phyloP scores from a whole-genome alignment of 2,113 vertebrate genomes.

The Cinclus mexicanus region DNA sequence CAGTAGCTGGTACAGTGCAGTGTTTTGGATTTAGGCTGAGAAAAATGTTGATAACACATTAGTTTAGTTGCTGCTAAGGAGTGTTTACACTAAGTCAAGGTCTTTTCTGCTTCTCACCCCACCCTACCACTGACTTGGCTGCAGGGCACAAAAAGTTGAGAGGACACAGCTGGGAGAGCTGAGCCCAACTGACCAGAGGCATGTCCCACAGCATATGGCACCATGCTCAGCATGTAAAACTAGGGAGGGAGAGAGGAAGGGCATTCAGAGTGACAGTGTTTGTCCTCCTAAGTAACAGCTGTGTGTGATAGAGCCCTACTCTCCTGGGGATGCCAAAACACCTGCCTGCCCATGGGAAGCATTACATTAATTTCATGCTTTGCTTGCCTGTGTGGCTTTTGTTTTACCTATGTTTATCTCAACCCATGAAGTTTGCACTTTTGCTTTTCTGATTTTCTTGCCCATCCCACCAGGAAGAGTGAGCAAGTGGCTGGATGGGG shows the following conservation, averaged over 20 bases:
- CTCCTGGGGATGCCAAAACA: background rate
- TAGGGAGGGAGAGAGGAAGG: background rate
- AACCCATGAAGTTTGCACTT: background rate
- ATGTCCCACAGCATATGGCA: background rate
- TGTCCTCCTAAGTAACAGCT: background rate
- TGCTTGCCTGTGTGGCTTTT: background rate
- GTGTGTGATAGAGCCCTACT: background rate
- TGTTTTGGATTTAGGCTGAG: background rate
- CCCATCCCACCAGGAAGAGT: rapidly evolving
- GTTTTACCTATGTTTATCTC: background rate
- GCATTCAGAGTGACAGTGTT: background rate
- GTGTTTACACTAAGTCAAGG: background rate
- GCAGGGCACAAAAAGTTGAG: background rate
- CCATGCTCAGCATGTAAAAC: background rate
- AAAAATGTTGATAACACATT: background rate
- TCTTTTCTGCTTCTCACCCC: background rate
- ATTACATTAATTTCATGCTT: background rate
- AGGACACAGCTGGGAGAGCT: background rate
- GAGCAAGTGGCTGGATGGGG: background rate
- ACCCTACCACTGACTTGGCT: background rate
- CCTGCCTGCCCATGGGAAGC: background rate
- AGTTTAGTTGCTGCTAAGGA: background rate
- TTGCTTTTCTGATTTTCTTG: background rate
- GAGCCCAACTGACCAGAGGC: background rate
- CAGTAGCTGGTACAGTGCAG: background rate